Evolutionary conservation across 2,797 vertebrate species (phyloP).

Genomic region (Percopsis omiscomaycus): DNA sequence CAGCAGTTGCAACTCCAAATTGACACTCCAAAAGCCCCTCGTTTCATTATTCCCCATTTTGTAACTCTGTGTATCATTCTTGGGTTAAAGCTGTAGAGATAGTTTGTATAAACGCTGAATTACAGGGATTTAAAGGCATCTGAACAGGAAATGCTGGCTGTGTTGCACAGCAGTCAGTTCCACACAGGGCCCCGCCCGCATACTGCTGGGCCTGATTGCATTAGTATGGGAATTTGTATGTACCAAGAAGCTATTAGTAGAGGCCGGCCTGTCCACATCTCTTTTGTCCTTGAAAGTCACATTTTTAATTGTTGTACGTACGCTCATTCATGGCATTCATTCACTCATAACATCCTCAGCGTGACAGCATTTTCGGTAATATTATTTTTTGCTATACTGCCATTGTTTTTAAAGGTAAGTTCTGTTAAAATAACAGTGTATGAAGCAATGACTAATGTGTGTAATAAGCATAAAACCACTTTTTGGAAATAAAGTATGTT

Average conservation of each 20-base stretch:
- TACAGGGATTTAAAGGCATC: conserved; percentile 31
- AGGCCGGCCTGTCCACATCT: conserved; percentile 23
- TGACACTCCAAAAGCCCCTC: conserved; percentile 26
- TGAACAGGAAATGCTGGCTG: conserved; percentile 67
- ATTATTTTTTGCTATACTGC: not conserved
- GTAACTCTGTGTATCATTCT: conserved; percentile 44
- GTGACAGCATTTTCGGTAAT: not conserved
- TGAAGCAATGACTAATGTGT: not conserved
- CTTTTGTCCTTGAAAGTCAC: conserved; percentile 26
- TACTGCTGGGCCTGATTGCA: conserved; percentile 63
- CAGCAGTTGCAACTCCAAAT: conserved; percentile 31
- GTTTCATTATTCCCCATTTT: conserved; percentile 43
- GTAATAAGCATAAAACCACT: not conserved
- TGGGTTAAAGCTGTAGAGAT: conserved; percentile 53
- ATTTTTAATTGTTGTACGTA: conserved; percentile 20
- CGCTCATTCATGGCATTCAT: not conserved
- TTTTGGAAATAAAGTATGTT: not conserved
- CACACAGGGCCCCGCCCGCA: conserved; percentile 54
- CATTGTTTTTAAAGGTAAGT: not conserved
- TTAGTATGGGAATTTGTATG: conserved; percentile 61
- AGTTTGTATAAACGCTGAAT: conserved; percentile 64
- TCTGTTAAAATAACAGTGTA: no score
- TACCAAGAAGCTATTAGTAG: conserved; percentile 30
- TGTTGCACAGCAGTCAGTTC: conserved; percentile 44
- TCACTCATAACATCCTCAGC: conserved; percentile 18